Evolutionary conservation across 2,113 vertebrate species (phyloP).

Genomic region (Pao palembangensis): DNA sequence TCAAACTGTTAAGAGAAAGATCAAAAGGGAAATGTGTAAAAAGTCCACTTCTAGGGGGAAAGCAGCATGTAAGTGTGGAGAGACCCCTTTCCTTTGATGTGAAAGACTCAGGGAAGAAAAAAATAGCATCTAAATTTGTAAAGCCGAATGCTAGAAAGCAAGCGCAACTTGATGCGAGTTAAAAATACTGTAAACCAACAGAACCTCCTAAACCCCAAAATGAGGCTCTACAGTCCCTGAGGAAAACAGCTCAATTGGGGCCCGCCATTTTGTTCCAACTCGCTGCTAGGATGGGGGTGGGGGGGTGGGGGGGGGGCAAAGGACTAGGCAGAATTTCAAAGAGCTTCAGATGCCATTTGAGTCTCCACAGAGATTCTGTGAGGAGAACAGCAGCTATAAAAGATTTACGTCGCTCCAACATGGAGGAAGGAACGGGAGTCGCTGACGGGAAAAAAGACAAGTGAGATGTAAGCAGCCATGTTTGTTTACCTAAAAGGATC

Average conservation of each 20-base stretch:
- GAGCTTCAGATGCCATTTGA: slow-evolving; percentile 70
- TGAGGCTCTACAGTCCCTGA: slow-evolving; percentile 47
- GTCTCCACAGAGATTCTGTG: slow-evolving; percentile 60
- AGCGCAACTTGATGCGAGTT: slow-evolving; percentile 44
- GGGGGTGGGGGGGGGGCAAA: slow-evolving; percentile 33
- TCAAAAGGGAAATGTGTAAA: slow-evolving; percentile 42
- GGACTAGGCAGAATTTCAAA: slow-evolving; percentile 61
- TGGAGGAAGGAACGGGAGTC: slow-evolving; percentile 26
- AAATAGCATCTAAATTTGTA: slow-evolving; percentile 48
- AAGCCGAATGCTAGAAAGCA: slow-evolving; percentile 39
- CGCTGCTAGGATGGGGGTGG: slow-evolving; percentile 40
- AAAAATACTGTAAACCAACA: slow-evolving; percentile 48
- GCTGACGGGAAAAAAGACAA: slow-evolving; percentile 7
- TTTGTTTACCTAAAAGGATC: slow-evolving; percentile 73
- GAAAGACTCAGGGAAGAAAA: slow-evolving; percentile 42
- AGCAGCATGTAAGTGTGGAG: slow-evolving; percentile 37
- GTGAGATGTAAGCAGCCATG: slow-evolving; percentile 57
- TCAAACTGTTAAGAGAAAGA: slow-evolving; percentile 29
- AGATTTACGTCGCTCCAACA: slow-evolving; percentile 59
- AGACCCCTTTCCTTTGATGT: slow-evolving; percentile 56
- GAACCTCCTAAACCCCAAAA: slow-evolving; percentile 57
- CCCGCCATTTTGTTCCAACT: slow-evolving; percentile 69
- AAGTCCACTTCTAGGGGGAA: slow-evolving; percentile 41
- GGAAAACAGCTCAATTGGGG: slow-evolving; percentile 55
- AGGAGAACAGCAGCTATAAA: slow-evolving; percentile 56